These are phyloP conservation scores for Ectemnius continuus DNA, from an alignment of 2,888 invertebrate genomes.

Conservation along the genomic window DNA sequence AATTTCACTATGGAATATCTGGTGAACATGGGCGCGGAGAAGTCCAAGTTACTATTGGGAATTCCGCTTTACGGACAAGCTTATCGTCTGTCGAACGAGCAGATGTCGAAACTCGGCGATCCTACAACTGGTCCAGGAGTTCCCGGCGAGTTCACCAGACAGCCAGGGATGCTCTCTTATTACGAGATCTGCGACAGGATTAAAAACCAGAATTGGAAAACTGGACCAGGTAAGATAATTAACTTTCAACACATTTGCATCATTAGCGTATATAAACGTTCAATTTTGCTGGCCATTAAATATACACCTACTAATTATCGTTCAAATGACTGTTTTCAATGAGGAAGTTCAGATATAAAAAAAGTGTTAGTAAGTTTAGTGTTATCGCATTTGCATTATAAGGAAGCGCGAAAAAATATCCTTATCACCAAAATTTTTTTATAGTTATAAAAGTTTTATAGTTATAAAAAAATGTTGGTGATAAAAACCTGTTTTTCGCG, in stretches of 20 bases:
- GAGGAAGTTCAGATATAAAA: too few relatives aligned
- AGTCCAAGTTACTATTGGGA: conserved; percentile 88
- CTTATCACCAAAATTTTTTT: too few relatives aligned
- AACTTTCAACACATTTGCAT: background rate
- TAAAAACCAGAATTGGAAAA: conserved; percentile 68
- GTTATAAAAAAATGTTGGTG: too few relatives aligned
- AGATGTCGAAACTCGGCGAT: conserved; percentile 80
- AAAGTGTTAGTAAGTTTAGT: too few relatives aligned
- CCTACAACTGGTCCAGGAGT: conserved; percentile 87
- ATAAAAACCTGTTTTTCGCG: too few relatives aligned
- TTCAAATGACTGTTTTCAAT: too few relatives aligned
- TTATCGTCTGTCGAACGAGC: conserved; percentile 82
- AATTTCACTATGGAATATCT: conserved; percentile 90
- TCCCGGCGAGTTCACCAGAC: conserved; percentile 89
- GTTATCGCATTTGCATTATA: too few relatives aligned
- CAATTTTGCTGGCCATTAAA: too few relatives aligned
- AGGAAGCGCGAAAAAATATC: too few relatives aligned
- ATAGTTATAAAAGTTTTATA: too few relatives aligned
- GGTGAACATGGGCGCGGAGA: conserved; percentile 86
- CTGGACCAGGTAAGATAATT: conserved; percentile 59
- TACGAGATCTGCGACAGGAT: conserved; percentile 89
- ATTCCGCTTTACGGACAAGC: conserved; percentile 93
- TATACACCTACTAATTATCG: too few relatives aligned
- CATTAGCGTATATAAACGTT: too few relatives aligned
- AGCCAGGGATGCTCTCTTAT: conserved; percentile 92